Percentiles rank a stretch among this genome's conserved stretches.
Evolutionary conservation across 2,888 invertebrate species (phyloP).

Genomic region (Abscondita cerata): DNA sequence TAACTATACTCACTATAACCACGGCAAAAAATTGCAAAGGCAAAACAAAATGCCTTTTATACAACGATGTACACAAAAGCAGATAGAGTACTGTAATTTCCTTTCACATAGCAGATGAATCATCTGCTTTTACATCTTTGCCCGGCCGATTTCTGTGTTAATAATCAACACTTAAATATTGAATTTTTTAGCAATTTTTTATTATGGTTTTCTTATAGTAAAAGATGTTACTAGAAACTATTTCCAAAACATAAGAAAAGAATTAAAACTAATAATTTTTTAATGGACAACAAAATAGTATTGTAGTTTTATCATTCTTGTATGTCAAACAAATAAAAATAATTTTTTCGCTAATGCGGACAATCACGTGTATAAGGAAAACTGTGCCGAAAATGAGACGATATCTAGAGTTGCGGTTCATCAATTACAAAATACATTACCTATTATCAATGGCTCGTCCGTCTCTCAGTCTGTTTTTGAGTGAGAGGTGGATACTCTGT

Average conservation of each 20-base stretch:
- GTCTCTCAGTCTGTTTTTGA: conserved; percentile 63
- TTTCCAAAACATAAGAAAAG: background rate
- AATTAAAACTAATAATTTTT: conserved; percentile 3
- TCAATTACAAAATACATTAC: conserved; percentile 35
- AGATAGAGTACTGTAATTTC: too few relatives aligned
- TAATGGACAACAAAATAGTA: background rate
- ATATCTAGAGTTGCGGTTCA: conserved; percentile 40
- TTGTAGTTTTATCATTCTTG: conserved; percentile 30
- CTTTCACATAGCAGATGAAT: too few relatives aligned
- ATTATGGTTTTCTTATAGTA: background rate
- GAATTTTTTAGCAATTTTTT: background rate
- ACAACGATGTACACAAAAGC: too few relatives aligned
- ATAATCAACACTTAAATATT: too few relatives aligned
- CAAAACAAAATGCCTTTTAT: too few relatives aligned
- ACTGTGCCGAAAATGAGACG: conserved; percentile 52
- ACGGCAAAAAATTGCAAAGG: too few relatives aligned
- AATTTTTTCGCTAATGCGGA: conserved; percentile 53
- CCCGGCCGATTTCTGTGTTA: too few relatives aligned
- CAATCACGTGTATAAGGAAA: conserved; percentile 52
- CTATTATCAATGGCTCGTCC: conserved; percentile 35
- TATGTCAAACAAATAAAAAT: conserved; percentile 52
- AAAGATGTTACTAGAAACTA: background rate
- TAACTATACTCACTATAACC: background rate
- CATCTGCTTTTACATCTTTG: too few relatives aligned
- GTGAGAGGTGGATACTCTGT: conserved; percentile 84